Conservation (phyloP, 2,888 invertebrate genomes). For the Diarsia mendica region DNA sequence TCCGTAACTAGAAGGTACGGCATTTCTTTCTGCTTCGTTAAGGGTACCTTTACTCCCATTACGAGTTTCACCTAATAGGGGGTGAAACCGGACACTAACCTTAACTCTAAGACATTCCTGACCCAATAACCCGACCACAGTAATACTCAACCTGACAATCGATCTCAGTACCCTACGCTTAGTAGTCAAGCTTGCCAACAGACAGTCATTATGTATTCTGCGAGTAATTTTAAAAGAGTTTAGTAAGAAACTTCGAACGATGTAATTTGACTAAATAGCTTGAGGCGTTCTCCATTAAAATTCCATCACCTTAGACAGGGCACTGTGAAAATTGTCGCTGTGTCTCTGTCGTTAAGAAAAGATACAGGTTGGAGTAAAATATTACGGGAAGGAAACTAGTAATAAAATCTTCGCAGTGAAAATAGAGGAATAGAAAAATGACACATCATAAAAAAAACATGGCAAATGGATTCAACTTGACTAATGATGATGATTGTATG, state of each 20-base stretch:
- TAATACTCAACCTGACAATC: not conserved
- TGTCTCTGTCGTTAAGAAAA: slow-evolving; percentile 29
- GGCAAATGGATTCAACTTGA: no score
- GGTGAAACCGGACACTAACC: no score
- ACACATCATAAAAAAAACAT: no score
- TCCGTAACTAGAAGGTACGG: no score
- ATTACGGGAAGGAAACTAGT: not conserved
- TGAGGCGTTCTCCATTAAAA: slow-evolving; percentile 59
- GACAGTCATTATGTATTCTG: slow-evolving; percentile 31
- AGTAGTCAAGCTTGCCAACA: not conserved
- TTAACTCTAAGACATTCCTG: not conserved
- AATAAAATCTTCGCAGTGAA: not conserved
- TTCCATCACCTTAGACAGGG: slow-evolving; percentile 51
- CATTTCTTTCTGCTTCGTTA: no score
- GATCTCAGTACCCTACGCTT: not conserved
- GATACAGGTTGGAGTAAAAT: not conserved
- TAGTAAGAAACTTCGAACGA: slow-evolving; percentile 44
- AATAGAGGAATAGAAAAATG: no score
- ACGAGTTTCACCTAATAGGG: no score
- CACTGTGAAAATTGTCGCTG: slow-evolving; percentile 35
- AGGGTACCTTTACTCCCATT: no score
- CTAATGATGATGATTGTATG: no score
- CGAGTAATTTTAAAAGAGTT: slow-evolving; percentile 42
- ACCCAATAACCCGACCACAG: not conserved
- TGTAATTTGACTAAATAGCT: slow-evolving; percentile 58